phyloP scores from a whole-genome alignment of 2,797 vertebrate genomes.

The Sebastes flavidus region DNA sequence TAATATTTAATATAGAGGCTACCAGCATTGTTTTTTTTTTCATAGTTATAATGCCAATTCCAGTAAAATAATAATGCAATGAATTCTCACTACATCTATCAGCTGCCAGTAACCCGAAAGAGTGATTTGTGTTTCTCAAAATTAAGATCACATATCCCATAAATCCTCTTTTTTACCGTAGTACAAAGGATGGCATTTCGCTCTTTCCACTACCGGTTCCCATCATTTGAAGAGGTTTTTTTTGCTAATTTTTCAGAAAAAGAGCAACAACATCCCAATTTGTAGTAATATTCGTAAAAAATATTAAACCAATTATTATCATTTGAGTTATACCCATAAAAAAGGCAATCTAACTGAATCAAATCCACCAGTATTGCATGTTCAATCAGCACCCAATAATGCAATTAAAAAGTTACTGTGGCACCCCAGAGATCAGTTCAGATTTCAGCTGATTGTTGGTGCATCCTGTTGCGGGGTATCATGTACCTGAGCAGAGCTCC shows the following conservation, averaged over 20 bases:
- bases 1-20: neutral
- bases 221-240: neutral
- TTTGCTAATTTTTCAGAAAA: neutral
- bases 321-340: neutral
- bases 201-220: rapidly evolving
- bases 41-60: neutral
- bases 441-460: conserved; percentile 9
- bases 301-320: neutral
- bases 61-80: neutral
- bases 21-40: too few relatives aligned
- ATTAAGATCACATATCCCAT: neutral
- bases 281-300: neutral
- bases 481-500: conserved; percentile 48
- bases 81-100: neutral
- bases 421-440: conserved; percentile 15
- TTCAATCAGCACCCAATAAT: conserved; percentile 13
- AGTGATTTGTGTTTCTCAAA: neutral
- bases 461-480: conserved; percentile 28
- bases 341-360: neutral
- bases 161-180: neutral
- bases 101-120: neutral
- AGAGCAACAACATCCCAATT: neutral
- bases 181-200: neutral
- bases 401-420: conserved; percentile 26
- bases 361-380: neutral